Evolutionary conservation across 2,113 vertebrate species (phyloP).

Genomic region (Phalacrocorax carbo): DNA sequence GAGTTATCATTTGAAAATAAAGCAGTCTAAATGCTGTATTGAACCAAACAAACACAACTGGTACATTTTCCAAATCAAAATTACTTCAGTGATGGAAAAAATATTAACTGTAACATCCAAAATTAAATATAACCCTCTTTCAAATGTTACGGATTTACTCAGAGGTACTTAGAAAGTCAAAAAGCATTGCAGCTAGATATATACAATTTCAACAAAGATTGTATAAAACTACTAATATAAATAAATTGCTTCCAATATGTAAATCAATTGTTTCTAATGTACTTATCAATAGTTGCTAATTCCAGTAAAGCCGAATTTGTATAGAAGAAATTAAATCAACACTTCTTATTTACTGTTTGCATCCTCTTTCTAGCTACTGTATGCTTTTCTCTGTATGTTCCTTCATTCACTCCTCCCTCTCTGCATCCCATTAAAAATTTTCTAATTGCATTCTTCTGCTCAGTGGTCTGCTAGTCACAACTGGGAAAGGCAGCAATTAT

Average conservation of each 20-base stretch:
- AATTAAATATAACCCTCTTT: not conserved
- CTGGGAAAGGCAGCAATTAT: not conserved
- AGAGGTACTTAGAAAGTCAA: not conserved
- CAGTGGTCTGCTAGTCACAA: not conserved
- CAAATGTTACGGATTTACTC: not conserved
- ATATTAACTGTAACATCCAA: not conserved
- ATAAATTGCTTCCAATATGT: not conserved
- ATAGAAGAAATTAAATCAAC: not conserved
- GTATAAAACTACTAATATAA: not conserved
- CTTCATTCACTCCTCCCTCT: not conserved
- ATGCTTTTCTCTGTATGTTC: not conserved
- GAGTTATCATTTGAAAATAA: not conserved
- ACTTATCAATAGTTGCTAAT: not conserved
- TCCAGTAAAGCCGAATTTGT: not conserved
- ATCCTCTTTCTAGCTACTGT: not conserved
- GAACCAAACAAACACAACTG: not conserved
- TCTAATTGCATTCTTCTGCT: conserved; percentile 9
- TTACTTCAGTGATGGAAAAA: not conserved
- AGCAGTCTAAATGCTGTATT: not conserved
- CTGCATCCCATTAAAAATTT: not conserved
- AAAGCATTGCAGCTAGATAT: not conserved
- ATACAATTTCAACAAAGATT: not conserved
- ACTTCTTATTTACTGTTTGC: not conserved
- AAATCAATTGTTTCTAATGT: not conserved
- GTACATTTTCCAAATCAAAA: conserved; percentile 60